Base-by-base conservation (phyloP, 2,888 invertebrate species). In the Leptopilina syphax region DNA sequence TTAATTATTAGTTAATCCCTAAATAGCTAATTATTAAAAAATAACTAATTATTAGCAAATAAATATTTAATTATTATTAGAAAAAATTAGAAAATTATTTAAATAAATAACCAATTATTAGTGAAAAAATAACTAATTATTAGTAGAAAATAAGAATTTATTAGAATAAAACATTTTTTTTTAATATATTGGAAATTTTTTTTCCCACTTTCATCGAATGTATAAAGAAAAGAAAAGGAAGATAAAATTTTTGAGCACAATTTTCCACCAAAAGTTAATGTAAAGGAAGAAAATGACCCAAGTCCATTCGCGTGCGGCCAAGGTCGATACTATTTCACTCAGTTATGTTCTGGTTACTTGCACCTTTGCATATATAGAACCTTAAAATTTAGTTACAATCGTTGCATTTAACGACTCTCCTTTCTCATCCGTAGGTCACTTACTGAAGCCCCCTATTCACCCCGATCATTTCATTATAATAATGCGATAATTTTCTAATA, bases 261-360 rank as follows among this genome's bases (percentile, higher is more conserved):
- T n/a, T n/a, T 60, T 50, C 65, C 79, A 80, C 79, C 83, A 80
- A 87, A 89, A 88, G 4, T 34, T 34, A 34, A 34, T 3, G 77
- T 82, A 84, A 83, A 77, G 73, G 81, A 82, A 82, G 83, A 79
- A 81, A 86, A 81, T 87, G 89, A 88, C 87, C 87, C 85, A 84
- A 84, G 84, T 84, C 83, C 82, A 86, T 84, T 90, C 89, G 90
- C 90, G 91, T 90, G 91, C 88, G 89, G 89, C 89, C 91, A 91
- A 91, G 91, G 91, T 90, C 90, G 85, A 86, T 83, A 84, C 83
- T 87, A 84, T 84, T 88, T 83, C 81, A 80, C 82, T 82, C 81
- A 81, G 80, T 84, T 79, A 76, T n/a, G 76, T 60, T 60, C 76
- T 73, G 24, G 34, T 54, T 73, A 57, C 57, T 41, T 67, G 67